phyloP scores from a whole-genome alignment of 1,140 invertebrate species.

The Cotesia vestalis region DNA sequence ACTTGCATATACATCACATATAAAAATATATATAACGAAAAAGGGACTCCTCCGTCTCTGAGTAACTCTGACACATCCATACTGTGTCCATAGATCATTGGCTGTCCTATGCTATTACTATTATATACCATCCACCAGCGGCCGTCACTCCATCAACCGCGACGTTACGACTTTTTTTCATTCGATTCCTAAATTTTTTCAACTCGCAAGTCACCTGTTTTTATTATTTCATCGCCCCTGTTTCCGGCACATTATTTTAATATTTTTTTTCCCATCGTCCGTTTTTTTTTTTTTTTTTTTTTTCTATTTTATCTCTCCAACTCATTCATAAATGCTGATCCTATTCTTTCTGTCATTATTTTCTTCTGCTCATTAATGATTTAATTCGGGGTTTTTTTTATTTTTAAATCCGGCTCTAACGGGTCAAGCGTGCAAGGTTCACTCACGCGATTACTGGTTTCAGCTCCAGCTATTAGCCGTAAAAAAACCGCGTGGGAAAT shows the following conservation, averaged over 20 bases:
- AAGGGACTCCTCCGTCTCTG: too few relatives aligned
- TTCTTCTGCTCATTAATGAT: not conserved
- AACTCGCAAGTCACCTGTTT: conserved; percentile 14
- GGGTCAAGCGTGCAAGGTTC: not conserved
- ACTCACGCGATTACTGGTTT: conserved; percentile 16
- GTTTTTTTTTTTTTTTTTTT: not conserved
- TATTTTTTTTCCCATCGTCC: conserved; percentile 1
- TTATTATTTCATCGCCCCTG: conserved; percentile 27
- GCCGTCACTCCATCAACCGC: conserved; percentile 27
- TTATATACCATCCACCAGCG: not conserved
- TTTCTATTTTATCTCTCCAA: not conserved
- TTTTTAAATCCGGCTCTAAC: not conserved
- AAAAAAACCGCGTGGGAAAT: conserved; percentile 10
- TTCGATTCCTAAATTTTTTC: not conserved
- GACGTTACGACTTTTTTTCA: conserved; percentile 16
- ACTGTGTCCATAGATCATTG: not conserved
- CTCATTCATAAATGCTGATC: not conserved
- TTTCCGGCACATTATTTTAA: not conserved
- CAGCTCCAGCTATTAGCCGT: not conserved
- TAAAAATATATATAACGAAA: too few relatives aligned
- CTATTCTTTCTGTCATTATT: not conserved
- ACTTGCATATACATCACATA: not conserved
- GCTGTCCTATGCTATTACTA: not conserved
- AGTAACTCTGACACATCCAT: conserved; percentile 19
- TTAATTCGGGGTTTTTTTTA: not conserved